Percentiles rank a stretch among this genome's conserved stretches.
phyloP scores from a whole-genome alignment of 2,797 vertebrate species.

The Naso thynnoides region DNA sequence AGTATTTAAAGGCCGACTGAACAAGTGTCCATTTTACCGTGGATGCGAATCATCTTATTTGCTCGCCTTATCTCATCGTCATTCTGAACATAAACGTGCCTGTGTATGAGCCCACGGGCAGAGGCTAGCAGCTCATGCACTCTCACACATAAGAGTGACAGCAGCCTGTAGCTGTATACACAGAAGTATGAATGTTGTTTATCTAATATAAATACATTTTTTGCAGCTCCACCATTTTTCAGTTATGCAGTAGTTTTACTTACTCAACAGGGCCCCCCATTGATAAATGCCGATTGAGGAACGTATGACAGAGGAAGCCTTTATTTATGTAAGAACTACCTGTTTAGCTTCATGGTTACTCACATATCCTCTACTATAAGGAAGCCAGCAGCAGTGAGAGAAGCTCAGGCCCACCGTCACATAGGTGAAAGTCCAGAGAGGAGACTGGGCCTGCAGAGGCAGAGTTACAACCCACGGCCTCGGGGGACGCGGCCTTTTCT shows the following conservation, averaged over 20 bases:
- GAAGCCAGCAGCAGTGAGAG: constrained; percentile 39
- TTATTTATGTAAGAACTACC: constrained; percentile 53
- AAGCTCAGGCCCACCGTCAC: constrained; percentile 26
- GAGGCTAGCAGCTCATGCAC: constrained; percentile 3
- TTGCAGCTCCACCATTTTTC: not conserved
- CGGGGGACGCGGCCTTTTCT: constrained; percentile 52
- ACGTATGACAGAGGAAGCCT: constrained; percentile 36
- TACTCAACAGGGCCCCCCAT: constrained; percentile 21
- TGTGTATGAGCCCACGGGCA: not conserved
- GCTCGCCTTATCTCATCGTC: no score
- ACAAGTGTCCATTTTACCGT: constrained; percentile 13
- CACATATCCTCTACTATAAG: constrained; percentile 36
- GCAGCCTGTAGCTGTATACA: constrained; percentile 2
- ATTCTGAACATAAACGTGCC: constrained; percentile 4
- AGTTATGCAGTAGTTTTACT: constrained; percentile 3
- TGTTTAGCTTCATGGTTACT: constrained; percentile 57
- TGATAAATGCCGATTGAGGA: constrained; percentile 30
- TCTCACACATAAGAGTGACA: not conserved
- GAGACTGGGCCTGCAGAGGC: constrained; percentile 57
- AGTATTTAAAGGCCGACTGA: not conserved
- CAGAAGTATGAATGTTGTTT: not conserved
- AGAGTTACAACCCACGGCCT: constrained; percentile 62
- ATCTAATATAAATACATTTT: constrained; percentile 2
- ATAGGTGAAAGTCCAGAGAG: constrained; percentile 65
- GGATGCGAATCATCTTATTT: constrained; percentile 5